Conservation (phyloP, 2,797 vertebrate species). For the Anniella stebbinsi region DNA sequence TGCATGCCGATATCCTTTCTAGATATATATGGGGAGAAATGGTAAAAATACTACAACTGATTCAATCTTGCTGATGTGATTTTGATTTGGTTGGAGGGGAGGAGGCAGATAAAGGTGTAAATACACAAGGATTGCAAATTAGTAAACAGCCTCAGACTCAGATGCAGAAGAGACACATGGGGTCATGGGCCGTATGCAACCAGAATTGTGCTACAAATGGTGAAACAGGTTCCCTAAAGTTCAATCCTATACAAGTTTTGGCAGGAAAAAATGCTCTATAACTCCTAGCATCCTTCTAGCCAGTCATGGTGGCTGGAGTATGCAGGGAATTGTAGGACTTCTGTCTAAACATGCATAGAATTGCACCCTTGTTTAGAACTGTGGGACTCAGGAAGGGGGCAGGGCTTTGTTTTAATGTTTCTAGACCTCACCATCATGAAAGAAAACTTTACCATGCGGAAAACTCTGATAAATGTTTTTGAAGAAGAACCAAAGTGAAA, state of each 20-base stretch:
- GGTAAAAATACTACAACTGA: not conserved
- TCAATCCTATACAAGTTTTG: no score
- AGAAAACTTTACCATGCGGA: not conserved
- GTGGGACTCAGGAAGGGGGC: no score
- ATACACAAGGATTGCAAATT: not conserved
- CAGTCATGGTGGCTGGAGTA: no score
- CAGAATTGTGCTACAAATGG: not conserved
- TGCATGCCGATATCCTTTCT: not conserved
- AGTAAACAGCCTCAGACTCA: not conserved
- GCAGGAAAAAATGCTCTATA: no score
- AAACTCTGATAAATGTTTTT: not conserved
- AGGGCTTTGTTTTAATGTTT: not conserved
- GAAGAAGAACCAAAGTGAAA: not conserved
- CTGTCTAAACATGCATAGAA: no score
- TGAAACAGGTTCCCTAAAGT: no score
- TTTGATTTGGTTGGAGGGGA: not conserved
- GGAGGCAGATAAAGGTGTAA: not conserved
- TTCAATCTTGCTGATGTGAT: not conserved
- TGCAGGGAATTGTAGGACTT: no score
- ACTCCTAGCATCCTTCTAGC: no score
- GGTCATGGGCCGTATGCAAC: no score
- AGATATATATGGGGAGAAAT: not conserved
- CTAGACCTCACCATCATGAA: not conserved
- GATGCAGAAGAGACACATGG: not conserved
- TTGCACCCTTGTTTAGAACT: not conserved